phyloP scores from a whole-genome alignment of 2,888 invertebrate genomes.

The Lepas anatifera region DNA sequence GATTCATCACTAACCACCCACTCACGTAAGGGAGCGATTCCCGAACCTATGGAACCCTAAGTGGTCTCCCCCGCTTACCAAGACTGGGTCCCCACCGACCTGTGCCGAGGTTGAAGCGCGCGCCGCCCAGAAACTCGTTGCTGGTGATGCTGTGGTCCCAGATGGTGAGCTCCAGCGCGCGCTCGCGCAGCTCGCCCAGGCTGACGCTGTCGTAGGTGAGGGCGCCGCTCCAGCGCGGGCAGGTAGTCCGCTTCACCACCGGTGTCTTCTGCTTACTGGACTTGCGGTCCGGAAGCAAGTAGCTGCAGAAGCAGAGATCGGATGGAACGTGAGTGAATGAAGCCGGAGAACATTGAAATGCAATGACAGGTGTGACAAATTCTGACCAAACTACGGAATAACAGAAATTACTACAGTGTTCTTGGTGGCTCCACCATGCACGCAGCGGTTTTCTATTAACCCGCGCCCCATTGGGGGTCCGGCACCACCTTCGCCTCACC shows the following conservation, averaged over 20 bases:
- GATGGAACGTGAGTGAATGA: no score
- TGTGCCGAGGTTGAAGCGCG: conserved; percentile 54
- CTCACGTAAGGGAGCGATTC: no score
- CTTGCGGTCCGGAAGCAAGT: conserved; percentile 73
- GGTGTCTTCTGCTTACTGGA: conserved; percentile 88
- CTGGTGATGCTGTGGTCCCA: conserved; percentile 86
- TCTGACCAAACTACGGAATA: no score
- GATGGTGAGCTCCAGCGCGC: conserved; percentile 80
- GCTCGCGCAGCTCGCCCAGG: conserved; percentile 60
- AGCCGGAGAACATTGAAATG: no score
- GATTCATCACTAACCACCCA: no score
- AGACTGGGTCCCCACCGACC: no score
- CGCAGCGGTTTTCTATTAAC: no score
- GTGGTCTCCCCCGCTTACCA: neutral
- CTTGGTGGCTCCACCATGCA: no score
- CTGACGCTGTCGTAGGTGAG: conserved; percentile 80
- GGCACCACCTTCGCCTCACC: no score
- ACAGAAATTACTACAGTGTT: no score
- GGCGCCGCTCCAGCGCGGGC: conserved; percentile 81
- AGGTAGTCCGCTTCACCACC: conserved; percentile 64
- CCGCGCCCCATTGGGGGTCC: no score
- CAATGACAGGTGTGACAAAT: no score
- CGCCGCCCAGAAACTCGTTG: conserved; percentile 90
- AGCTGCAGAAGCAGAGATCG: conserved; percentile 43
- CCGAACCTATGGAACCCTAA: neutral